Evolutionary conservation across 2,797 vertebrate species (phyloP).

Genomic region (Syndactyla subalaris): DNA sequence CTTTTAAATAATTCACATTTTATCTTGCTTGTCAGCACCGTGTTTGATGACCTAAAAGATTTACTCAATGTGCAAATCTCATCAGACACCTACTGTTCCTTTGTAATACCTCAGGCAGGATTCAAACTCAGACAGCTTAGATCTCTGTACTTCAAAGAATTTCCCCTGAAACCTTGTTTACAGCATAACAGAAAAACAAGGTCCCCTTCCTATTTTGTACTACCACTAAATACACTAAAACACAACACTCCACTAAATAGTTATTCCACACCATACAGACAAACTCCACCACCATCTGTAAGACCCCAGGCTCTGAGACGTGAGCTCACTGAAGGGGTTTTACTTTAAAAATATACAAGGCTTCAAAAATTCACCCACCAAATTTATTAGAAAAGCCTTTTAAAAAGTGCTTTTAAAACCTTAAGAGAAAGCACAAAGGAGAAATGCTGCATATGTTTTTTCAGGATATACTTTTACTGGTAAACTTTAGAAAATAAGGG

Average conservation of each 20-base stretch:
- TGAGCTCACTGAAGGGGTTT: not conserved
- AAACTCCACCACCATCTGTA: not conserved
- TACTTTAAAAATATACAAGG: not conserved
- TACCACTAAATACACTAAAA: slow-evolving; percentile 71
- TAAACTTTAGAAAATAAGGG: not conserved
- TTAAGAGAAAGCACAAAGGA: not conserved
- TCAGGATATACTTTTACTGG: not conserved
- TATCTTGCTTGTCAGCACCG: slow-evolving; percentile 70
- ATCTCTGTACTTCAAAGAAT: slow-evolving; percentile 78
- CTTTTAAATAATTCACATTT: slow-evolving; percentile 68
- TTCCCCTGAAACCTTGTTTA: slow-evolving; percentile 78
- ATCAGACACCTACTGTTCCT: slow-evolving; percentile 73
- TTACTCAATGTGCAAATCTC: slow-evolving; percentile 72
- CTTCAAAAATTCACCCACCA: not conserved
- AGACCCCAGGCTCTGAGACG: not conserved
- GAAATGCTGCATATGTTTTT: not conserved
- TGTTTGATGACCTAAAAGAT: slow-evolving; percentile 71
- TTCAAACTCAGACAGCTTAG: slow-evolving; percentile 70
- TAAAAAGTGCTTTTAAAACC: too few relatives aligned
- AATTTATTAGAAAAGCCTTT: not conserved
- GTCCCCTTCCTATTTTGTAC: slow-evolving; percentile 68
- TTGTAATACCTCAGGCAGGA: slow-evolving; percentile 65
- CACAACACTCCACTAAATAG: slow-evolving; percentile 56
- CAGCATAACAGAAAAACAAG: slow-evolving; percentile 69
- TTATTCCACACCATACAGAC: slow-evolving; percentile 14